Conservation (phyloP, 2,113 vertebrate species). For the Austrofundulus limnaeus region DNA sequence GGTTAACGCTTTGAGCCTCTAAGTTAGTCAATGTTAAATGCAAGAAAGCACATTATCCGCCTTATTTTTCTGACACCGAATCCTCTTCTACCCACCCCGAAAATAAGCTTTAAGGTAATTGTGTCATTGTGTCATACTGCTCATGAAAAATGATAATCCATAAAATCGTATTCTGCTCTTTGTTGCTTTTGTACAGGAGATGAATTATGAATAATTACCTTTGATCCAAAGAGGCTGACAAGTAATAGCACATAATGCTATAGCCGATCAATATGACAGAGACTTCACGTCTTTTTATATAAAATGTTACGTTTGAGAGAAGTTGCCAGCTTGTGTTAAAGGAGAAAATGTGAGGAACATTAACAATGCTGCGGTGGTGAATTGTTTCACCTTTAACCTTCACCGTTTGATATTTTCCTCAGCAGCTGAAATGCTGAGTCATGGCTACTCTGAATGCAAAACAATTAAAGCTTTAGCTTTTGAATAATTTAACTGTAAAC, state of each 20-base stretch:
- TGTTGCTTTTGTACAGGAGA: constrained; percentile 59
- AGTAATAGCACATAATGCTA: constrained; percentile 63
- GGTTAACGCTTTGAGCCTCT: constrained; percentile 52
- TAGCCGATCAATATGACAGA: constrained; percentile 57
- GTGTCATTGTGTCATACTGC: constrained; percentile 66
- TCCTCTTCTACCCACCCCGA: constrained; percentile 55
- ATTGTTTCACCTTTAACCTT: constrained; percentile 40
- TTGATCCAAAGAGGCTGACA: constrained; percentile 61
- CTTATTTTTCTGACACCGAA: constrained; percentile 64
- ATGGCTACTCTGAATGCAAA: constrained; percentile 30
- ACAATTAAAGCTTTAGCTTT: constrained; percentile 24
- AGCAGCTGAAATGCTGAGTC: constrained; percentile 16
- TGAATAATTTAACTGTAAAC: constrained; percentile 76
- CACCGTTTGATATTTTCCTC: constrained; percentile 9
- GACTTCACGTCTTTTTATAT: constrained; percentile 20
- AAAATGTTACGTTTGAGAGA: constrained; percentile 10
- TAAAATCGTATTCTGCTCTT: constrained; percentile 69
- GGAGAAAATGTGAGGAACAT: constrained; percentile 10
- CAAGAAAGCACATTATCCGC: constrained; percentile 50
- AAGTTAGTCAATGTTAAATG: constrained; percentile 68
- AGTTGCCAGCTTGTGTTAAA: constrained; percentile 25
- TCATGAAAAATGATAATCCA: constrained; percentile 66
- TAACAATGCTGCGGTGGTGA: neutral
- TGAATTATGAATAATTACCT: constrained; percentile 72
- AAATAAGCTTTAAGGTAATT: constrained; percentile 72